phyloP scores from a whole-genome alignment of 1,140 invertebrate genomes.

The Nebria ingens region DNA sequence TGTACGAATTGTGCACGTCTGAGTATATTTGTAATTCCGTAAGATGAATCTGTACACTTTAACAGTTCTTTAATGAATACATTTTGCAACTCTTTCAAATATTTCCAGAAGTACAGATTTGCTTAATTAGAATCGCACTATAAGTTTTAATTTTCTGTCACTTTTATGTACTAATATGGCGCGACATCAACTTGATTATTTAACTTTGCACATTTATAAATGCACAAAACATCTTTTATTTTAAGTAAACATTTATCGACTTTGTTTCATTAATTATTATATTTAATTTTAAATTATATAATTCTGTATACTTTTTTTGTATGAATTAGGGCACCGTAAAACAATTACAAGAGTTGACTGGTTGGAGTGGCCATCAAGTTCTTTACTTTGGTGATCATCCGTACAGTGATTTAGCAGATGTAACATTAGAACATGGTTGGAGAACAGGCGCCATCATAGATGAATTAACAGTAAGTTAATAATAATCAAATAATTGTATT shows the following conservation, averaged over 20 bases:
- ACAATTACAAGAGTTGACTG: slow-evolving; percentile 83
- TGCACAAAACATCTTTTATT: slow-evolving; percentile 13
- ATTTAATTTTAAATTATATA: neutral
- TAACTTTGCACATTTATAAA: too few species aligned
- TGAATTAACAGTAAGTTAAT: slow-evolving; percentile 71
- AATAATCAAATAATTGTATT: slow-evolving; percentile 3
- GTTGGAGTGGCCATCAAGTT: slow-evolving; percentile 85
- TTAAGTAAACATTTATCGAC: neutral
- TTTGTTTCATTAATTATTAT: neutral
- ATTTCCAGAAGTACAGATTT: too few species aligned
- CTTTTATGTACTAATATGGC: too few species aligned
- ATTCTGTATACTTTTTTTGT: slow-evolving; percentile 16
- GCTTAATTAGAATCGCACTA: too few species aligned
- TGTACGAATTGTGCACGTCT: too few species aligned
- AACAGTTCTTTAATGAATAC: too few species aligned
- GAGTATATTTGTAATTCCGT: too few species aligned
- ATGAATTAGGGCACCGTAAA: slow-evolving; percentile 75
- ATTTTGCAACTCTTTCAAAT: too few species aligned
- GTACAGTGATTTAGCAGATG: slow-evolving; percentile 93
- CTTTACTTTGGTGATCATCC: slow-evolving; percentile 97
- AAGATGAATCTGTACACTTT: too few species aligned
- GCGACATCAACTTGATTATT: too few species aligned
- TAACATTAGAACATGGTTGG: slow-evolving; percentile 93
- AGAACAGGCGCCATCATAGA: slow-evolving; percentile 96
- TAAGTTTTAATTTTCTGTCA: too few species aligned